Evolutionary conservation across 2,113 vertebrate species (phyloP).

Genomic region (Hypanus sabinus): DNA sequence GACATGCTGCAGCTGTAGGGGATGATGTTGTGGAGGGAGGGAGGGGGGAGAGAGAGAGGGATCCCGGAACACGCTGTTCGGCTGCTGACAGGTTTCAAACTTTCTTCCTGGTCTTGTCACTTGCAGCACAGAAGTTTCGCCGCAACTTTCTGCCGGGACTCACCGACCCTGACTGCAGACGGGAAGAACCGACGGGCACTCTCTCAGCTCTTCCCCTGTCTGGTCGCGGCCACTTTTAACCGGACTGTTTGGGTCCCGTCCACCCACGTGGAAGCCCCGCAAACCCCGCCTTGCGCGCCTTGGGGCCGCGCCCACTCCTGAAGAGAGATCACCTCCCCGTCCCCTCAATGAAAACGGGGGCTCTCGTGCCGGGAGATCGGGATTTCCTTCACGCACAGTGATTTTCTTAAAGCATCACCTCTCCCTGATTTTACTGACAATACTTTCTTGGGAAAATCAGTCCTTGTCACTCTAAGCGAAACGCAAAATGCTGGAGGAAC

Average conservation of each 20-base stretch:
- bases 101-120: not conserved
- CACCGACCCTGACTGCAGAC: too few species aligned
- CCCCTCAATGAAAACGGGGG: not conserved
- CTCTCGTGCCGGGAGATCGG: not conserved
- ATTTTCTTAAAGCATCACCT: too few species aligned
- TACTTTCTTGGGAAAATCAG: too few species aligned
- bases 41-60: not conserved
- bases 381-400: not conserved
- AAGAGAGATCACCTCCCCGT: not conserved
- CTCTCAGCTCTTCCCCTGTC: too few species aligned
- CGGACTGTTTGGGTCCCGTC: not conserved
- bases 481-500: too few species aligned
- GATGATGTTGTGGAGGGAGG: not conserved
- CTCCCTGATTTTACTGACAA: too few species aligned
- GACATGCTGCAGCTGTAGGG: too few species aligned
- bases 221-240: conserved; percentile 23
- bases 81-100: not conserved
- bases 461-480: too few species aligned
- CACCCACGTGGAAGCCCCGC: not conserved
- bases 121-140: not conserved
- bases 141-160: too few species aligned
- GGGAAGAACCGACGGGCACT: too few species aligned
- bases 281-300: not conserved
- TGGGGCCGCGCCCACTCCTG: not conserved
- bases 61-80: not conserved